Evolutionary conservation across 1,140 invertebrate genomes (phyloP), one percentile per base, ranked within the genome.

Genomic region (Bombus consobrinus): DNA sequence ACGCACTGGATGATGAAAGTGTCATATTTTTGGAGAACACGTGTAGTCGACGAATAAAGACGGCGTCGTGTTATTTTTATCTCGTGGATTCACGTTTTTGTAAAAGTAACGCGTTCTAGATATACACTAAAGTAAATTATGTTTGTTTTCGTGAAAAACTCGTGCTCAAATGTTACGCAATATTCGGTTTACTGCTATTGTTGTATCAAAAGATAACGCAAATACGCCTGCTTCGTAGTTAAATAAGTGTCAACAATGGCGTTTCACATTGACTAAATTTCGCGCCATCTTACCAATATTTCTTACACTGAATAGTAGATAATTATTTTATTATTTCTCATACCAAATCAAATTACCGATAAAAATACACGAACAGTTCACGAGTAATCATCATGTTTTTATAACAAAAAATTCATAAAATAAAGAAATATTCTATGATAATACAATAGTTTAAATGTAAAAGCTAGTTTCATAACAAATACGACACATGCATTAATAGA

Each of bases 201-300:
- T 76, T 73, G 22, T 64, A 66, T 62, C 32, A 43, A 34, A 81
- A 80, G 80, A 81, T 89, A 87, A 89, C 72, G 71, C 57, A n/a
- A 59, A 57, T 37, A 72, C 15, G 37, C 28, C 12, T 57, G 18
- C 8, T 39, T 73, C 39, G 66, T 69, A 79, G 69, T 82, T 62
- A 83, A 75, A 86, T 62, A 89, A 86, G 86, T 77, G 76, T 86
- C 88, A 86, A 62, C 28, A 41, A n/a, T 47, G 25, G 72, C 68
- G 62, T 72, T 64, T 77, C 59, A 62, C 43, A 32, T 64, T 10
- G 37, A 82, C 39, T 39, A 47, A 43, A 43, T 62, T 74, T 74
- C 71, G 37, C 80, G 69, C 57, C 80, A 64, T 43, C 53, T 82
- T 82, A 74, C 32, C 39, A 41, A 34, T 59, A 62, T n/a, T 34